Evolutionary conservation across 2,888 invertebrate species (phyloP), one percentile per base, ranked within the genome.

Genomic region (Heliconius erato): DNA sequence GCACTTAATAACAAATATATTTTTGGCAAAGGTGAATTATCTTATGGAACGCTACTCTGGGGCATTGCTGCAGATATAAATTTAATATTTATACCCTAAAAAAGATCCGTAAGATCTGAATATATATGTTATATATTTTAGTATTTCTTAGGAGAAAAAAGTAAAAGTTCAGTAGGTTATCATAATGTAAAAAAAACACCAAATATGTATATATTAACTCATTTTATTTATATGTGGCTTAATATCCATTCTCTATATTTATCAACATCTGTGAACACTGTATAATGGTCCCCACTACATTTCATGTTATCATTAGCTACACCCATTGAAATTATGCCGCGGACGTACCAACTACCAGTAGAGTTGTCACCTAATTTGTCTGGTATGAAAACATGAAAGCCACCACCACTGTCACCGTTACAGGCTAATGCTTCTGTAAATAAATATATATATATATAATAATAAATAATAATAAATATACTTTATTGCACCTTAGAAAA

Each of bases 181-280:
- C 63, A 11, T n/a, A 63, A 9, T n/a, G n/a, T 63, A 63, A 63
- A 16, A n/a, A 63, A 63, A 63, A 63, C 9, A 63, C 11, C n/a
- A 63, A 63, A n/a, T 63, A n/a, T 63, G n/a, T 63, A 9, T 63
- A n/a, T 11, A 23, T 23, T 59, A 23, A 67, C 14, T 67, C 16
- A 5, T 65, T 14, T 67, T 26, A 26, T 86, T 12, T 86, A 44
- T 14, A 63, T 32, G n/a, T 79, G 32, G 7, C 54, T 59, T 40
- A 9, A 16, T 71, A 69, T 63, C 69, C 69, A 71, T n/a, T 71
- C 49, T 40, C 23, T 69, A 69, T 81, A 68, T 69, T 74, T 74
- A 5, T 28, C 59, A 32, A 74, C 74, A 63, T 76, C 74, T 35
- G 74, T 76, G 23, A 67, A 77, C 23, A 77, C 40, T 65, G 65